Conservation (phyloP, 37 sponge, comb jelly and placozoan species). For the Oopsacas minuta region DNA sequence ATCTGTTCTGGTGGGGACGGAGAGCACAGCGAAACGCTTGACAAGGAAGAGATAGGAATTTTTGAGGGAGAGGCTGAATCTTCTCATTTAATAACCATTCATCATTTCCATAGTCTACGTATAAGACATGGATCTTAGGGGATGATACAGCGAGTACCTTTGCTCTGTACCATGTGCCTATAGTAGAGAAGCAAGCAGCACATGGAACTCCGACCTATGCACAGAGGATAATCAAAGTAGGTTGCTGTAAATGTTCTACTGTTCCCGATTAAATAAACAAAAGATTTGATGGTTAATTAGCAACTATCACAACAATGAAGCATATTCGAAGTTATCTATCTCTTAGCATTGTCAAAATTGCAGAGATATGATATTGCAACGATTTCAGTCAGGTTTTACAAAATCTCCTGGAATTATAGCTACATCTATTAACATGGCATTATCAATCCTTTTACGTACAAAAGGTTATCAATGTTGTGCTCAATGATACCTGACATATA, state of each 20-base stretch:
- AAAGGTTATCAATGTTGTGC: background rate
- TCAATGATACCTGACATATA: background rate
- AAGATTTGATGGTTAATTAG: too few relatives aligned
- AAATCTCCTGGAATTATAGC: too few relatives aligned
- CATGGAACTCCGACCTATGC: background rate
- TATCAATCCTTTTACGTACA: background rate
- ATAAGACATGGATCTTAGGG: constrained; percentile 4
- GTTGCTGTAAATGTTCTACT: background rate
- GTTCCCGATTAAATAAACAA: too few relatives aligned
- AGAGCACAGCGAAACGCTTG: background rate
- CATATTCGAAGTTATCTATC: too few relatives aligned
- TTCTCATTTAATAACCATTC: background rate
- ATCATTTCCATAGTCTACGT: constrained; percentile 6
- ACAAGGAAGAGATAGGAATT: background rate
- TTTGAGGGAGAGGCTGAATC: constrained; percentile 1
- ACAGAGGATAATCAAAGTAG: background rate
- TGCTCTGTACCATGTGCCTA: constrained; percentile 6
- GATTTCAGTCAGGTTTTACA: too few relatives aligned
- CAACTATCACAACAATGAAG: too few relatives aligned
- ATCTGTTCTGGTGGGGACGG: background rate
- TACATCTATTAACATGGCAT: too few relatives aligned
- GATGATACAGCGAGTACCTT: background rate
- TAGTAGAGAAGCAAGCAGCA: background rate
- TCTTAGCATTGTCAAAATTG: too few relatives aligned
- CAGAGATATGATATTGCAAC: too few relatives aligned